phyloP scores from a whole-genome alignment of 2,113 vertebrate genomes.

The Prunella fulvescens region DNA sequence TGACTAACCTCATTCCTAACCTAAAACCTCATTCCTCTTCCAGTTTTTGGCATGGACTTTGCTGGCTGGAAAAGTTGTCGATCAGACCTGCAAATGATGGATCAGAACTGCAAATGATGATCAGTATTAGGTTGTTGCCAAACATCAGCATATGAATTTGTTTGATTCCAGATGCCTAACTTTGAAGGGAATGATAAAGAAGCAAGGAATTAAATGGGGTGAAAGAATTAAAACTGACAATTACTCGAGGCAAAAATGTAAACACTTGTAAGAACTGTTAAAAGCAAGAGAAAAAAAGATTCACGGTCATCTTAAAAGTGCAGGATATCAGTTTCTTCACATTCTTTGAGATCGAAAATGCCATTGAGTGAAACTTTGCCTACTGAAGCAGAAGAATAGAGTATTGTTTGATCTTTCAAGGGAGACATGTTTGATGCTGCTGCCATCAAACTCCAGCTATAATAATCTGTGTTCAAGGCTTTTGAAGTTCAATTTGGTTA shows the following conservation, averaged over 20 bases:
- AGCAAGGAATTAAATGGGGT: background rate
- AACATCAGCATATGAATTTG: background rate
- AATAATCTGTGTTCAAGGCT: background rate
- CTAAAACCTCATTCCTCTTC: background rate
- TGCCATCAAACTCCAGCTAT: background rate
- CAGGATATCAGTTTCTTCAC: background rate
- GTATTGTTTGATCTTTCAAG: background rate
- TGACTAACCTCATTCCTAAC: too few relatives aligned
- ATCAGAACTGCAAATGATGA: background rate
- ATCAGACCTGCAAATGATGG: background rate
- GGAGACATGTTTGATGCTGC: background rate
- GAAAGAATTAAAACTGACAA: constrained; percentile 6
- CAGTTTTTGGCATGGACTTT: background rate
- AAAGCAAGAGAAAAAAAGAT: background rate
- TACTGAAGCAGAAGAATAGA: background rate
- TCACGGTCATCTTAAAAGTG: background rate
- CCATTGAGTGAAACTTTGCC: background rate
- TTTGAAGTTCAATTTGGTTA: constrained; percentile 6
- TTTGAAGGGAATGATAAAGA: background rate
- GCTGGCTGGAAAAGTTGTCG: background rate
- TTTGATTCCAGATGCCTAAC: background rate
- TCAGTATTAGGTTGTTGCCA: background rate
- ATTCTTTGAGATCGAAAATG: background rate
- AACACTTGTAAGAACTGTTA: background rate
- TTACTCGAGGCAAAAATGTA: background rate